Evolutionary conservation across 1,140 invertebrate species (phyloP).

Genomic region (Drosophila sp.): DNA sequence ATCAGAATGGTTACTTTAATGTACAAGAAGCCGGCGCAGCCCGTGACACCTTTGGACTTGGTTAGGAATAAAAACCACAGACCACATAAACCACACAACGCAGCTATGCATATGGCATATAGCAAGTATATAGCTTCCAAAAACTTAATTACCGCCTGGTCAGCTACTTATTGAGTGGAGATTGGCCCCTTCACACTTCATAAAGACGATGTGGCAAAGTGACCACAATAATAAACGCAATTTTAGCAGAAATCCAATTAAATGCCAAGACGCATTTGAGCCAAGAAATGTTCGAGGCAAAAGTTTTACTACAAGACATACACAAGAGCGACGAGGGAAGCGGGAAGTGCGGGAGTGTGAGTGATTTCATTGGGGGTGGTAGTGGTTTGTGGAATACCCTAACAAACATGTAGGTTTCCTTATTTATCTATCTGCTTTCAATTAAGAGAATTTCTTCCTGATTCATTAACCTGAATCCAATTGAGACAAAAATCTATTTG

Average conservation of each 20-base stretch:
- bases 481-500: too few species aligned
- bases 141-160: conserved; percentile 77
- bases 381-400: background rate
- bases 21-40: conserved; percentile 2
- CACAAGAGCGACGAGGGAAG: background rate
- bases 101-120: conserved; percentile 39
- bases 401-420: background rate
- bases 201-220: conserved; percentile 53
- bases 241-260: conserved; percentile 80
- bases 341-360: background rate
- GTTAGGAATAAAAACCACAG: conserved; percentile 24
- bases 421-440: too few species aligned
- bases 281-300: conserved; percentile 43
- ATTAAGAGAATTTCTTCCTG: too few species aligned
- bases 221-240: conserved; percentile 77
- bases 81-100: conserved; percentile 52
- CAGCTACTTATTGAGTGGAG: conserved; percentile 53
- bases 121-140: conserved; percentile 35
- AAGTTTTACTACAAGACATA: conserved; percentile 39
- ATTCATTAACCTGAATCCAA: too few species aligned
- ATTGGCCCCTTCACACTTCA: conserved; percentile 77
- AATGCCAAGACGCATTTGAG: conserved; percentile 62
- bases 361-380: background rate
- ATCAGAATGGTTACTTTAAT: conserved; percentile 40
- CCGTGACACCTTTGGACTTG: conserved; percentile 14